These are phyloP conservation scores for Panagrolaimus sp. DNA, from an alignment of 1,140 invertebrate genomes.

Conservation along the genomic window DNA sequence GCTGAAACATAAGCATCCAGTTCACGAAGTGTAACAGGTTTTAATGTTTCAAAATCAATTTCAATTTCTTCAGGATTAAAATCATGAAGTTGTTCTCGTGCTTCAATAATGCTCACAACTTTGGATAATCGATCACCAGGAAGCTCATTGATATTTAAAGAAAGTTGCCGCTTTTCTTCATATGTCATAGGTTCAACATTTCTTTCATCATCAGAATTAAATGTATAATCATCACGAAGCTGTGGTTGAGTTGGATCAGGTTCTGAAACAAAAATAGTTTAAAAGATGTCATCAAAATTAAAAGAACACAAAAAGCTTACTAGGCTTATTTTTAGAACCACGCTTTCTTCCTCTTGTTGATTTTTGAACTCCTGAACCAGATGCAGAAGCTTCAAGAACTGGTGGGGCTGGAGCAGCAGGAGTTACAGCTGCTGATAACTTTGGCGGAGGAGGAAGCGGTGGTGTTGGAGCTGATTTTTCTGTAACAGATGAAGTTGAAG, in stretches of 20 bases:
- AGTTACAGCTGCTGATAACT: not conserved
- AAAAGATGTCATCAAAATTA: conserved; percentile 20
- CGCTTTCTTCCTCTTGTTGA: conserved; percentile 46
- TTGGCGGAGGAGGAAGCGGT: not conserved
- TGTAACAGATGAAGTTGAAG: not conserved
- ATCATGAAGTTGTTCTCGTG: conserved; percentile 80
- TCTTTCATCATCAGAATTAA: conserved; percentile 91
- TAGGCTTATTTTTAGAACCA: conserved; percentile 59
- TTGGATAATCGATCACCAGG: conserved; percentile 96
- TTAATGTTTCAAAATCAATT: conserved; percentile 98
- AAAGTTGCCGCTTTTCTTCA: conserved; percentile 95
- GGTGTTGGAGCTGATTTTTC: conserved; percentile 45
- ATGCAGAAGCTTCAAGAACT: conserved; percentile 27
- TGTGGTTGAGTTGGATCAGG: conserved; percentile 25
- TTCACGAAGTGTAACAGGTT: conserved; percentile 92
- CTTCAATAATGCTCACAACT: conserved; percentile 98
- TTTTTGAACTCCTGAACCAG: not conserved
- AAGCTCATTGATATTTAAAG: conserved; percentile 96
- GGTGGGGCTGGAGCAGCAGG: conserved; percentile 3
- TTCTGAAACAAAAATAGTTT: too few relatives aligned
- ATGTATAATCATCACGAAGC: conserved; percentile 61
- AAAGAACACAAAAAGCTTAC: too few relatives aligned
- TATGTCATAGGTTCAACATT: conserved; percentile 98
- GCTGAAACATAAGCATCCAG: conserved; percentile 94
- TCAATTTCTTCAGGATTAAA: conserved; percentile 99